Evolutionary conservation across 2,797 vertebrate species (phyloP).

Genomic region (Acanthis flammea): DNA sequence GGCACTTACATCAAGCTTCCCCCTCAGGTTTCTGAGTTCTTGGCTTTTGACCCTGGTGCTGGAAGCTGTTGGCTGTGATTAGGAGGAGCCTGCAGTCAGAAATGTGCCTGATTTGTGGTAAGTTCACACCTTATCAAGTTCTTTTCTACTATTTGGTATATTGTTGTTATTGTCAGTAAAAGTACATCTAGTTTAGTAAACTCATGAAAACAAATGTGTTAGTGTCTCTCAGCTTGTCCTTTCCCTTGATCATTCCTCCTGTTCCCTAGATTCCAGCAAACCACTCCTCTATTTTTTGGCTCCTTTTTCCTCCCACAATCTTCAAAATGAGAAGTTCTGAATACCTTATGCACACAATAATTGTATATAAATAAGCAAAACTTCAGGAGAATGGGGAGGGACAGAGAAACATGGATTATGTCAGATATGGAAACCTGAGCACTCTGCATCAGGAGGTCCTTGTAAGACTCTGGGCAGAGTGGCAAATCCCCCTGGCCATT

Average conservation of each 20-base stretch:
- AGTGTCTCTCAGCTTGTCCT: not conserved
- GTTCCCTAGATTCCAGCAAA: not conserved
- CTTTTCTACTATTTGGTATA: not conserved
- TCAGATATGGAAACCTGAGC: not conserved
- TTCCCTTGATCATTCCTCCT: not conserved
- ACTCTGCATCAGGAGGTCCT: not conserved
- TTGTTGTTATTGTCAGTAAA: not conserved
- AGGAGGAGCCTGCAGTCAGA: not conserved
- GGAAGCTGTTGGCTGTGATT: not conserved
- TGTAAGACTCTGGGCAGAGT: not conserved
- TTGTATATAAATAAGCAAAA: not conserved
- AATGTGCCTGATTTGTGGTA: not conserved
- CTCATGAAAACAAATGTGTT: not conserved
- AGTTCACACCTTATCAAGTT: not conserved
- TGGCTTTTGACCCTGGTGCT: not conserved
- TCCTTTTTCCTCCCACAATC: not conserved
- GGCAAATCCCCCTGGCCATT: too few species aligned
- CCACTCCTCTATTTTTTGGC: accelerated
- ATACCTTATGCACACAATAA: not conserved
- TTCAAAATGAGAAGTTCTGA: not conserved
- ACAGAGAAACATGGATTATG: not conserved
- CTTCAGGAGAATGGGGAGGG: not conserved
- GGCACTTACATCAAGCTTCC: not conserved
- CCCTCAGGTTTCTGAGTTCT: not conserved
- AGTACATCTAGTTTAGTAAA: not conserved